Conservation (phyloP, 2,797 vertebrate genomes). For the Tragopan temminckii region DNA sequence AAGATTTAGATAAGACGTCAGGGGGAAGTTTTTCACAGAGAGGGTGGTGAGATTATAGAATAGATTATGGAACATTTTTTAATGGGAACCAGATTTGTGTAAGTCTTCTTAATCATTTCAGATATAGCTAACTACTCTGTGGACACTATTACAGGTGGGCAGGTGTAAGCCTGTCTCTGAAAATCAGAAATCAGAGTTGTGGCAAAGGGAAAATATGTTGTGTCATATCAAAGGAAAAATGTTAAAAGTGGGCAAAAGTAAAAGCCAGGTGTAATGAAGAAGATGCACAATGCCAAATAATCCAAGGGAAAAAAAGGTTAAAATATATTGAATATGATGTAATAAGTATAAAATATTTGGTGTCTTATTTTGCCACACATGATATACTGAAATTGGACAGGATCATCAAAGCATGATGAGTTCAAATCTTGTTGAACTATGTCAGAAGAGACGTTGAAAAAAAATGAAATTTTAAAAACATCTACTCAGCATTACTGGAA, state of each 20-base stretch:
- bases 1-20: no score
- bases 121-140: no score
- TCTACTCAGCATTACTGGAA: background rate
- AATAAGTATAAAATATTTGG: background rate
- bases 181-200: background rate
- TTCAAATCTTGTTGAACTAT: background rate
- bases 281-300: background rate
- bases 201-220: background rate
- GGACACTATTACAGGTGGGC: no score
- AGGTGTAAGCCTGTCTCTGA: background rate
- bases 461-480: background rate
- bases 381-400: background rate
- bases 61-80: no score
- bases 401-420: background rate
- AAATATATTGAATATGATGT: background rate
- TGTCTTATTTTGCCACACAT: background rate
- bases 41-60: no score
- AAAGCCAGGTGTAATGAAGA: background rate
- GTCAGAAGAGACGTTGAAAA: background rate
- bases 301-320: background rate
- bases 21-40: no score
- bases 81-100: no score
- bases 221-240: background rate
- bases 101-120: no score
- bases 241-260: background rate